phyloP scores from a whole-genome alignment of 2,888 invertebrate genomes.

The Diogma glabrata region DNA sequence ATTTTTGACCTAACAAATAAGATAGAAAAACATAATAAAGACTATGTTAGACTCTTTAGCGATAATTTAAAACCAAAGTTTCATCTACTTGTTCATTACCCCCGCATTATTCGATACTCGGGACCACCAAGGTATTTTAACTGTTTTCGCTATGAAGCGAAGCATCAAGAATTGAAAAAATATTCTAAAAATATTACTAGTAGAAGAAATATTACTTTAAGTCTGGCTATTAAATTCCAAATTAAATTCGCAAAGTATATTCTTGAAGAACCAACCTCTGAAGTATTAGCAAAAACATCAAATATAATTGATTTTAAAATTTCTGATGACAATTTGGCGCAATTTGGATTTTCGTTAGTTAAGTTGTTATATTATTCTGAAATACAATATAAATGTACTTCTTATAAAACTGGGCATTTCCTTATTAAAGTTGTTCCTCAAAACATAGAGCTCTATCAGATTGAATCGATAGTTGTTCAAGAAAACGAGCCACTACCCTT shows the following conservation, averaged over 20 bases:
- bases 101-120: conserved; percentile 9
- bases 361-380: conserved; percentile 1
- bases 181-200: conserved; percentile 10
- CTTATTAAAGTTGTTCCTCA: background rate
- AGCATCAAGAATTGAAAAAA: conserved; percentile 12
- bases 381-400: background rate
- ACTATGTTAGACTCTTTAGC: conserved; percentile 10
- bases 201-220: conserved; percentile 12
- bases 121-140: conserved; percentile 11
- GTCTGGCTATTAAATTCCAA: conserved; percentile 12
- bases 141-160: conserved; percentile 12
- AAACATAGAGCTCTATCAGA: background rate
- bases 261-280: conserved; percentile 3
- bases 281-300: background rate
- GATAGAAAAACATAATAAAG: conserved; percentile 11
- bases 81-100: conserved; percentile 13
- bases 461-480: background rate
- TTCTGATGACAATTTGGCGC: background rate
- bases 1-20: background rate
- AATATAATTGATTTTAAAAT: background rate
- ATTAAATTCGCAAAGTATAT: conserved; percentile 11
- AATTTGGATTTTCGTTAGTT: background rate
- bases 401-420: background rate
- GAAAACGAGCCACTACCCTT: background rate
- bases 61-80: conserved; percentile 13